A percentile compares a stretch with the other conserved stretches of the same genome.
Evolutionary conservation across 2,888 invertebrate genomes (phyloP).

Genomic region (Zaprionus bogoriensis): DNA sequence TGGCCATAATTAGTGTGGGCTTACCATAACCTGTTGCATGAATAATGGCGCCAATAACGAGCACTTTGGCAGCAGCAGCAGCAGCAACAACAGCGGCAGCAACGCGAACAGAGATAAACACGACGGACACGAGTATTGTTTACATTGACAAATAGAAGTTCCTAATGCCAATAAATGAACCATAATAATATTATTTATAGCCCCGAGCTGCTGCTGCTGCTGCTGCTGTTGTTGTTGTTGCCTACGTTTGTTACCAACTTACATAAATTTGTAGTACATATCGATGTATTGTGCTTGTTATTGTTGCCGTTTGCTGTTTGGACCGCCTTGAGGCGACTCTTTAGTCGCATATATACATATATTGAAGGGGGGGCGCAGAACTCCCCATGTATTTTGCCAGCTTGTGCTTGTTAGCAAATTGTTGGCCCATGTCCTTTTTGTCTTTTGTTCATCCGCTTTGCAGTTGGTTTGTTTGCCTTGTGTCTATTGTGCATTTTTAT

Average conservation of each 20-base stretch:
- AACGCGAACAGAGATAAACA: constrained; percentile 13
- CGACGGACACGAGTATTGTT: constrained; percentile 43
- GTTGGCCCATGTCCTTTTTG: constrained; percentile 2
- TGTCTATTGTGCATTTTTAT: constrained; percentile 49
- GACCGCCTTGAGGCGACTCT: constrained; percentile 27
- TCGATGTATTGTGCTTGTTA: background rate
- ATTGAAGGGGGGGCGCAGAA: background rate
- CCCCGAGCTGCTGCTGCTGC: constrained; percentile 30
- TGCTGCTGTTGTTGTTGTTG: constrained; percentile 6
- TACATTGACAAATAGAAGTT: constrained; percentile 67
- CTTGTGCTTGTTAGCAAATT: constrained; percentile 60
- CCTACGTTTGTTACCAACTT: constrained; percentile 18
- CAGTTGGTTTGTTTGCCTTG: constrained; percentile 37
- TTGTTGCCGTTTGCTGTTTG: background rate
- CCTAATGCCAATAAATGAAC: constrained; percentile 59
- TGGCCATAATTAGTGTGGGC: constrained; percentile 44
- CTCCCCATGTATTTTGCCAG: too few species aligned
- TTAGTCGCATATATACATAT: constrained; percentile 38
- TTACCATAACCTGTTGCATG: constrained; percentile 62
- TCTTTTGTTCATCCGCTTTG: constrained; percentile 48
- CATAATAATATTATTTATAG: constrained; percentile 72
- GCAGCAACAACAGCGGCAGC: constrained; percentile 13
- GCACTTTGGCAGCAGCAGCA: constrained; percentile 21
- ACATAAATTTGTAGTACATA: constrained; percentile 42
- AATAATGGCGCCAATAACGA: constrained; percentile 59